phyloP scores from a whole-genome alignment of 2,888 invertebrate species.

The Drosophila lutescens region DNA sequence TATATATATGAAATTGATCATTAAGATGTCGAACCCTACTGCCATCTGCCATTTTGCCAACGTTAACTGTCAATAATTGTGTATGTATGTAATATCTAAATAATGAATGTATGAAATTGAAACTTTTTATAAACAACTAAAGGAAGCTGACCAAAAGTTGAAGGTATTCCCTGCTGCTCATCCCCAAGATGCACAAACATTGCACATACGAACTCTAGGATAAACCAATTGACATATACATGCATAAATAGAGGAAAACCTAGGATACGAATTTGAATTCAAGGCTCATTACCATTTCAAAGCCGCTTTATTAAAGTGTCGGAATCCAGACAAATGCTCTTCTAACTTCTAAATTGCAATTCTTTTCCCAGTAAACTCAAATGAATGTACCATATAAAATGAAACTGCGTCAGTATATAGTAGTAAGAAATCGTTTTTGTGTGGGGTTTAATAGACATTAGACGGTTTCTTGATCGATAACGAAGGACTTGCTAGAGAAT shows the following conservation, averaged over 20 bases:
- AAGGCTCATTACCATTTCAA: conserved; percentile 16
- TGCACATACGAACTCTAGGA: conserved; percentile 23
- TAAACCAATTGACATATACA: conserved; percentile 24
- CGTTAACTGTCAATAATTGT: conserved; percentile 67
- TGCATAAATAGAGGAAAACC: background rate
- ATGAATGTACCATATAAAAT: conserved; percentile 29
- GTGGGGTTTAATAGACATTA: conserved; percentile 36
- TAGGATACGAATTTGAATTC: conserved; percentile 22
- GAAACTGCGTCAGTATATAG: conserved; percentile 16
- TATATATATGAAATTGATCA: conserved; percentile 30
- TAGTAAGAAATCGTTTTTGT: conserved; percentile 21
- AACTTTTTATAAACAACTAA: conserved; percentile 14
- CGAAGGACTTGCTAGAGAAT: conserved; percentile 43
- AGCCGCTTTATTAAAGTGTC: conserved; percentile 13
- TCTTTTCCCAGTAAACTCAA: conserved; percentile 14
- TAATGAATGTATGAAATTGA: conserved; percentile 24
- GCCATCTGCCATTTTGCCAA: conserved; percentile 71
- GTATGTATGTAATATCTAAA: conserved; percentile 44
- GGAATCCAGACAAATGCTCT: background rate
- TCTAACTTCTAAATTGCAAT: conserved; percentile 11
- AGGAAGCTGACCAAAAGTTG: conserved; percentile 32
- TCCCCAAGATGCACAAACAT: conserved; percentile 20
- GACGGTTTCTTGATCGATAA: conserved; percentile 48
- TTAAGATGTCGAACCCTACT: conserved; percentile 46
- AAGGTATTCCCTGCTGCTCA: conserved; percentile 32